Evolutionary conservation across 2,888 invertebrate species (phyloP).

Genomic region (Meganola albula): DNA sequence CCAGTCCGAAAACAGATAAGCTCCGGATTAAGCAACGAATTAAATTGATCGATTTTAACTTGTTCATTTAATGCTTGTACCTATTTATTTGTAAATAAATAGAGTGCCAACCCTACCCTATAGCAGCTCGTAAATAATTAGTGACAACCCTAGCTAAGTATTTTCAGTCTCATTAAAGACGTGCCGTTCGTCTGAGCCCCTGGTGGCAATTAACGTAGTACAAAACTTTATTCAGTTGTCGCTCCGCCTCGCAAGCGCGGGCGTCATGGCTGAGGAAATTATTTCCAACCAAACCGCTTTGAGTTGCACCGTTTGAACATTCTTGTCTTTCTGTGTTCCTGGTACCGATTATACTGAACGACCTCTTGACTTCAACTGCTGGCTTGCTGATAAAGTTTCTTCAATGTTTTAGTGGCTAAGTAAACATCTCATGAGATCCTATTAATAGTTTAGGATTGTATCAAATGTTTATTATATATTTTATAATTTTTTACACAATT

Average conservation of each 20-base stretch:
- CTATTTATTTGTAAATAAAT: too few species aligned
- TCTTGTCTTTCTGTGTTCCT: conserved; percentile 23
- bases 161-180: conserved; percentile 72
- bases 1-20: too few species aligned
- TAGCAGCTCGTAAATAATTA: conserved; percentile 22
- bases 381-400: background rate
- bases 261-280: conserved; percentile 41
- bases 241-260: conserved; percentile 33
- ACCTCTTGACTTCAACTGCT: conserved; percentile 9
- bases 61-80: too few species aligned
- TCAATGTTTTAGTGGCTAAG: too few species aligned
- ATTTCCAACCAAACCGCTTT: conserved; percentile 41
- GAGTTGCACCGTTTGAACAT: conserved; percentile 50
- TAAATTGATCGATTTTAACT: too few species aligned
- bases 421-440: too few species aligned
- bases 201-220: conserved; percentile 63
- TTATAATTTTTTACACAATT: too few species aligned
- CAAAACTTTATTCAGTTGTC: conserved; percentile 66
- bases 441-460: too few species aligned
- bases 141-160: conserved; percentile 49
- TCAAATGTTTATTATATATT: too few species aligned
- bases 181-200: conserved; percentile 50
- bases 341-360: conserved; percentile 16
- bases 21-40: too few species aligned
- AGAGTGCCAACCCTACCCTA: too few species aligned